These are phyloP conservation scores for Nesoenas mayeri DNA, from an alignment of 2,113 vertebrate species.

Conservation along the genomic window DNA sequence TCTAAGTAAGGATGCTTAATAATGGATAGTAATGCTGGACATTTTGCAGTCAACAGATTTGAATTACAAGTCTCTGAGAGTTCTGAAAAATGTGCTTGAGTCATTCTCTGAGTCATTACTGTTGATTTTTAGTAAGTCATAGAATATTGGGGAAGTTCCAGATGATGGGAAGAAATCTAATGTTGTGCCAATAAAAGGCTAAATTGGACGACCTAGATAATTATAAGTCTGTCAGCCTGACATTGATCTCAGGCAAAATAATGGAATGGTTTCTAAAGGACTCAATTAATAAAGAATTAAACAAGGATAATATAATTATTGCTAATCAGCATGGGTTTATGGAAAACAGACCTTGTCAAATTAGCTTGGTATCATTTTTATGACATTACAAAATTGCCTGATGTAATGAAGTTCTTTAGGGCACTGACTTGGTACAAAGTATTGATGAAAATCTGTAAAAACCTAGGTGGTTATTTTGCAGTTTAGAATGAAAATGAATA, in stretches of 20 bases:
- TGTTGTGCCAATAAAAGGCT: constrained; percentile 52
- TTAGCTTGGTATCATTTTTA: constrained; percentile 37
- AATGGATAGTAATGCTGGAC: background rate
- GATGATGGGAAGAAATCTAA: background rate
- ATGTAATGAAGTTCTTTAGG: constrained; percentile 6
- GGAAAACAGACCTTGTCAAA: constrained; percentile 55
- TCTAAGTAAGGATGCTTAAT: background rate
- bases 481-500: background rate
- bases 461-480: background rate
- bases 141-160: background rate
- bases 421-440: background rate
- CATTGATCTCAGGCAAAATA: constrained; percentile 52
- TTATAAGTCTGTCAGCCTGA: constrained; percentile 42
- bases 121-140: background rate
- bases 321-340: constrained; percentile 36
- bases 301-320: constrained; percentile 45
- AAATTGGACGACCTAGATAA: constrained; percentile 43
- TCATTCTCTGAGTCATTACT: background rate
- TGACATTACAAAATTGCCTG: background rate
- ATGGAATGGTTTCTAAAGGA: constrained; percentile 50
- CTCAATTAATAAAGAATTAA: constrained; percentile 67
- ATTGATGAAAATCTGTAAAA: background rate
- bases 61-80: background rate
- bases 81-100: background rate
- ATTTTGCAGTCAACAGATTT: background rate